Percentiles rank a stretch among this genome's conserved stretches.
phyloP scores from a whole-genome alignment of 2,113 vertebrate genomes.

The Cryptomyrus ogoouensis region DNA sequence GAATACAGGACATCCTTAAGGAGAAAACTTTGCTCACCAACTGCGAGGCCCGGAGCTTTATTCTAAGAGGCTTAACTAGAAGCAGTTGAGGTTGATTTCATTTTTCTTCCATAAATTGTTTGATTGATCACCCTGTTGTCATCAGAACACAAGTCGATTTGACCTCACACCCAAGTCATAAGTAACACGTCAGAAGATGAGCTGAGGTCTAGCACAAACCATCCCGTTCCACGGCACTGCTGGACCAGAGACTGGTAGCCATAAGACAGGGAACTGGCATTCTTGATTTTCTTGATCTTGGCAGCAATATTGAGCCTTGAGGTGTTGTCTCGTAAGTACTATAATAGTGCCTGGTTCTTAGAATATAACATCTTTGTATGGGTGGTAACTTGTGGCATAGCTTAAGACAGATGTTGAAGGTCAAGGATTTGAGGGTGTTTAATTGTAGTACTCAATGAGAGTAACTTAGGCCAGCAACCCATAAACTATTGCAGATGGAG shows the following conservation, averaged over 20 bases:
- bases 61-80: too few species aligned
- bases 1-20: neutral
- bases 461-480: neutral
- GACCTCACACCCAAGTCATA: neutral
- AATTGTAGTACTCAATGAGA: neutral
- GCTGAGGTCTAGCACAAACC: neutral
- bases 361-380: neutral
- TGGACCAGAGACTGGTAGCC: neutral
- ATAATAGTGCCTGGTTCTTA: neutral
- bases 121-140: neutral
- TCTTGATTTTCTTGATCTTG: neutral
- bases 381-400: neutral
- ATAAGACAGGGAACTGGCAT: neutral
- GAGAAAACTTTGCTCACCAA: neutral
- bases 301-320: neutral
- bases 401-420: neutral
- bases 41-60: neutral
- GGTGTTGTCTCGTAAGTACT: neutral
- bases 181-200: neutral
- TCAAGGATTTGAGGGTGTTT: neutral
- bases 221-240: neutral
- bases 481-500: neutral
- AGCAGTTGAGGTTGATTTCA: too few species aligned
- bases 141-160: neutral
- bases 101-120: neutral